phyloP scores from a whole-genome alignment of 2,888 invertebrate genomes.

The Napeogenes sylphis region DNA sequence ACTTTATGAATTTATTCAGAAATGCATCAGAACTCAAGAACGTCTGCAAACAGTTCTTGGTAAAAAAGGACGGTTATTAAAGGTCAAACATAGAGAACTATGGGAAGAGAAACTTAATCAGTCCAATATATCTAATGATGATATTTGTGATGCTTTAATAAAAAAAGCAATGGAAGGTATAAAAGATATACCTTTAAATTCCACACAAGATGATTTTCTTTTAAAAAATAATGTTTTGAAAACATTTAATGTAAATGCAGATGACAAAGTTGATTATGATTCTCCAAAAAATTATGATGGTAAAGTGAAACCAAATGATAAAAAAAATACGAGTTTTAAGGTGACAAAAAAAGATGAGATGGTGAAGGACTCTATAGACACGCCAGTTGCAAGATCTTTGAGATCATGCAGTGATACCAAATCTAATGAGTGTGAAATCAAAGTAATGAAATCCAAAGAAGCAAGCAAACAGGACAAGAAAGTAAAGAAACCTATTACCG shows the following conservation, averaged over 20 bases:
- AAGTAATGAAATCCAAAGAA: slow-evolving; percentile 15
- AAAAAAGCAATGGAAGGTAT: slow-evolving; percentile 70
- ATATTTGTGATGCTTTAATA: slow-evolving; percentile 68
- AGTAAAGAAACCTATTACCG: background rate
- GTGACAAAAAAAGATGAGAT: slow-evolving; percentile 12
- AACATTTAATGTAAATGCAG: slow-evolving; percentile 10
- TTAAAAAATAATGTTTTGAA: slow-evolving; percentile 7
- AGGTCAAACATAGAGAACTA: slow-evolving; percentile 51
- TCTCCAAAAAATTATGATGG: background rate
- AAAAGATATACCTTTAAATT: slow-evolving; percentile 46
- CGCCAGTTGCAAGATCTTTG: slow-evolving; percentile 25
- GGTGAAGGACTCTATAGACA: slow-evolving; percentile 33
- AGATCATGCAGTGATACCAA: slow-evolving; percentile 27
- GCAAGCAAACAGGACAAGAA: slow-evolving; percentile 11
- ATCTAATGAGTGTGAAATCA: slow-evolving; percentile 22
- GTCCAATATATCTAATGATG: slow-evolving; percentile 68
- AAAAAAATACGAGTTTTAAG: background rate
- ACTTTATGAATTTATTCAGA: slow-evolving; percentile 65
- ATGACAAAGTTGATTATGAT: slow-evolving; percentile 2
- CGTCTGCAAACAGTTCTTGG: slow-evolving; percentile 37
- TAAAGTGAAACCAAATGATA: slow-evolving; percentile 12
- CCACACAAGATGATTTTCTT: slow-evolving; percentile 33
- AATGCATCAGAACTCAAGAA: background rate
- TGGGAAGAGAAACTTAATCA: slow-evolving; percentile 68
- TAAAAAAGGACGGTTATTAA: slow-evolving; percentile 44